Evolutionary conservation across 2,797 vertebrate genomes (phyloP).

Genomic region (Lateolabrax maculatus): DNA sequence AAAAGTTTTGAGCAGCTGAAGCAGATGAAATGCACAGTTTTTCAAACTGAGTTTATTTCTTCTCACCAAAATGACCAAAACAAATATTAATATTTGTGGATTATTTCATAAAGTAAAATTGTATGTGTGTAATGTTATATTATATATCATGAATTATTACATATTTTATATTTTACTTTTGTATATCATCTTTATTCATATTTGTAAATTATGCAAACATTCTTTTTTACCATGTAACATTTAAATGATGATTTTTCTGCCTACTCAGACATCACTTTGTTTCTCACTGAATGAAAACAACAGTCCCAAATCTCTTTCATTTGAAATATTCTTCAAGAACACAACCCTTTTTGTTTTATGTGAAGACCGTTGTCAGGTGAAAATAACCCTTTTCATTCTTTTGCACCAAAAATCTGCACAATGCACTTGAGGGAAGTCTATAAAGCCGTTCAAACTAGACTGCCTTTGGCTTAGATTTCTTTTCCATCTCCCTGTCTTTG

Average conservation of each 20-base stretch:
- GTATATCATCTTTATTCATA: background rate
- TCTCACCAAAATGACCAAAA: background rate
- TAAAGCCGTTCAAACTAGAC: slow-evolving; percentile 64
- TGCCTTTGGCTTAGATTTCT: slow-evolving; percentile 67
- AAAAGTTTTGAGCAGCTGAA: slow-evolving; percentile 41
- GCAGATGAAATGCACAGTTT: slow-evolving; percentile 21
- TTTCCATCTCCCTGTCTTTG: slow-evolving; percentile 68
- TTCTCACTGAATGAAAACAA: slow-evolving; percentile 12
- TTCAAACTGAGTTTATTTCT: slow-evolving; percentile 44
- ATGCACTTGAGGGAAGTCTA: slow-evolving; percentile 62
- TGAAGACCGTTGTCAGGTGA: slow-evolving; percentile 38
- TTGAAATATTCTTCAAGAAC: slow-evolving; percentile 11
- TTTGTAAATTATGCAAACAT: slow-evolving; percentile 16
- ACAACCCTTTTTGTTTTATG: slow-evolving; percentile 24
- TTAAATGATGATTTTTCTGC: background rate
- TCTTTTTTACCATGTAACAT: background rate
- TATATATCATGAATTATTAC: background rate
- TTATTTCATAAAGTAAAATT: background rate
- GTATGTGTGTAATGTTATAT: background rate
- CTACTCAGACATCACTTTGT: slow-evolving; percentile 12
- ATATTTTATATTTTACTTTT: background rate
- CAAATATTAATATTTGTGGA: background rate
- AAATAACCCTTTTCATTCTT: slow-evolving; percentile 51
- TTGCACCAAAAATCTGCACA: slow-evolving; percentile 57
- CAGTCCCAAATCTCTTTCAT: slow-evolving; percentile 10